phyloP scores from a whole-genome alignment of 2,113 vertebrate genomes.

The Eleginops maclovinus region DNA sequence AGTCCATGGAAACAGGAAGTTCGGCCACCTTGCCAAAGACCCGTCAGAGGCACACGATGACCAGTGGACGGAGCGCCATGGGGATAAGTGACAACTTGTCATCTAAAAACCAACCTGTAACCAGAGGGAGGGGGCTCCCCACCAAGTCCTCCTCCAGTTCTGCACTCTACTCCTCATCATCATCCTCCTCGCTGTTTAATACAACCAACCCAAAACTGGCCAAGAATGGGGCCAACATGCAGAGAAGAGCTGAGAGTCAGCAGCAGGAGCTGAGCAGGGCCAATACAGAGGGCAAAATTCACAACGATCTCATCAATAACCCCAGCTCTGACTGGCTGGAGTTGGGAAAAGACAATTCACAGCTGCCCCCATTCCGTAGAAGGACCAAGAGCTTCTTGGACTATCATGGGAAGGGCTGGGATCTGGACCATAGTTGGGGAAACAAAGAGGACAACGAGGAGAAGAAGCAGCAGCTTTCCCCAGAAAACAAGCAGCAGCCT shows the following conservation, averaged over 20 bases:
- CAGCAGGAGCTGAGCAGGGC: constrained; percentile 88
- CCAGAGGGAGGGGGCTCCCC: constrained; percentile 80
- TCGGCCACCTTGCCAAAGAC: constrained; percentile 91
- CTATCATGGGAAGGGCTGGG: constrained; percentile 90
- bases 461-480: constrained; percentile 62
- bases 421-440: constrained; percentile 81
- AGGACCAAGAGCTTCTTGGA: constrained; percentile 96
- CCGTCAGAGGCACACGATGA: constrained; percentile 92
- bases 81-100: constrained; percentile 88
- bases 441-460: constrained; percentile 75
- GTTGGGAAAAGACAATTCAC: constrained; percentile 87
- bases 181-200: constrained; percentile 76
- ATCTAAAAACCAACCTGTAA: constrained; percentile 77
- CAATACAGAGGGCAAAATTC: constrained; percentile 86
- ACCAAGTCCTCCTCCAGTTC: constrained; percentile 85
- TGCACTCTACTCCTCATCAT: constrained; percentile 78
- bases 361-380: constrained; percentile 81
- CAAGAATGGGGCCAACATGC: constrained; percentile 98
- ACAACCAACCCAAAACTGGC: constrained; percentile 94
- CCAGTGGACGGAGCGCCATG: constrained; percentile 92
- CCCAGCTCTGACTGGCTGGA: constrained; percentile 90
- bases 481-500: constrained; percentile 65
- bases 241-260: constrained; percentile 93
- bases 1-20: constrained; percentile 86
- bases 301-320: constrained; percentile 72